These are phyloP conservation scores for Fissipunctia ypsillon DNA, from an alignment of 2,888 invertebrate species.

Conservation along the genomic window DNA sequence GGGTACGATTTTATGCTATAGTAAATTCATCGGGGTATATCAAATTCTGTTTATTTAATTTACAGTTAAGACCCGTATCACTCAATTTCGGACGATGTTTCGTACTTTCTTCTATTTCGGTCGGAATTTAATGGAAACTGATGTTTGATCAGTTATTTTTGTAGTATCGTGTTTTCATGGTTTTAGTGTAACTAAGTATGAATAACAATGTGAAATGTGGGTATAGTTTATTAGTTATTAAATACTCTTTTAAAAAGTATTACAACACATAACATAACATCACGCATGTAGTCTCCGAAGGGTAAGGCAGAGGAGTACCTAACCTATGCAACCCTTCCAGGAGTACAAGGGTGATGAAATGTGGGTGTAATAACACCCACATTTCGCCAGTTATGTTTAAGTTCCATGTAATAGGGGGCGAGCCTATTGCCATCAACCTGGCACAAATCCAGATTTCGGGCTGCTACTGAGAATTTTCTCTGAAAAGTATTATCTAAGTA, in stretches of 20 bases:
- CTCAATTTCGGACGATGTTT: conserved; percentile 34
- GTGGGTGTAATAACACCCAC: no score
- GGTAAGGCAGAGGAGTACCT: no score
- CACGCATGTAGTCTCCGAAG: no score
- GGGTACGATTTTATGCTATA: neutral
- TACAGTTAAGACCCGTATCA: conserved; percentile 29
- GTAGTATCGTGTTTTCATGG: neutral
- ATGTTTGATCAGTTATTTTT: neutral
- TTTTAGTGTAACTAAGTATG: neutral
- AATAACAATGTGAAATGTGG: neutral
- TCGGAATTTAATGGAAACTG: neutral
- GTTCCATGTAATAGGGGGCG: no score
- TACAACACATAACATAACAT: no score
- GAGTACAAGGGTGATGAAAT: no score
- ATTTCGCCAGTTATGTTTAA: no score
- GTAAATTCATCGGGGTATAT: conserved; percentile 27
- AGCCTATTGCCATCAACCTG: no score
- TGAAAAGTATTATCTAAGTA: neutral
- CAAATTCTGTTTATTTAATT: conserved; percentile 42
- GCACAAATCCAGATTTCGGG: no score
- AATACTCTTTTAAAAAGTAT: neutral
- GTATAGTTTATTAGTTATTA: neutral
- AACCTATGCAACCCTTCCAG: no score
- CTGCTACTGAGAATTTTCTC: neutral
- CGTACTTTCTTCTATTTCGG: neutral